A percentile compares a stretch with the other conserved stretches of the same genome.
Evolutionary conservation across 2,113 vertebrate genomes (phyloP).

Genomic region (Microtus montanus): DNA sequence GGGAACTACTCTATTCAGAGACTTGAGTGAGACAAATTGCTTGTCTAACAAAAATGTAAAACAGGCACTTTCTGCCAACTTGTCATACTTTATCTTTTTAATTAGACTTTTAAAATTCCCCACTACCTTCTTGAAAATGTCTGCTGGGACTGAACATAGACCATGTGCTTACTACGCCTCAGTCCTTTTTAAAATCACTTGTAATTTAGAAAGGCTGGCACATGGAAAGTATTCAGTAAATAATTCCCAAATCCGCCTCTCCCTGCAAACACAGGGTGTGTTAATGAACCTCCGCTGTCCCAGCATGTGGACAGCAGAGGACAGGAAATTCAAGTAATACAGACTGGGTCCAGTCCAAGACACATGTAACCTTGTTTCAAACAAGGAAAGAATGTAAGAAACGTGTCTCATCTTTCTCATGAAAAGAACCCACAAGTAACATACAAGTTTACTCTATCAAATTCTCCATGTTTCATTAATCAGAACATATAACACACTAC

Average conservation of each 20-base stretch:
- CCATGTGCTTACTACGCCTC: not conserved
- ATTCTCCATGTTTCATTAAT: slow-evolving; percentile 14
- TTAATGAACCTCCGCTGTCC: not conserved
- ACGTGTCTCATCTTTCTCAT: not conserved
- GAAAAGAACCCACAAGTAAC: slow-evolving; percentile 7
- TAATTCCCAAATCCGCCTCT: not conserved
- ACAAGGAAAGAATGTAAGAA: not conserved
- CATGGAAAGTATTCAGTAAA: not conserved
- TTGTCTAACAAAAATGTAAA: slow-evolving; percentile 23
- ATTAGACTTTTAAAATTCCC: not conserved
- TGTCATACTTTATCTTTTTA: slow-evolving; percentile 2
- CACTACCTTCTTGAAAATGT: not conserved
- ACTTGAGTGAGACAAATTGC: not conserved
- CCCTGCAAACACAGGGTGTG: not conserved
- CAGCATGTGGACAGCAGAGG: not conserved
- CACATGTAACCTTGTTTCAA: not conserved
- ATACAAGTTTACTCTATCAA: slow-evolving; percentile 2
- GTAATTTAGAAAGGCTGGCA: slow-evolving; percentile 19
- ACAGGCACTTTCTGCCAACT: not conserved
- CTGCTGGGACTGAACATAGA: not conserved
- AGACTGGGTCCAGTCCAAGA: not conserved
- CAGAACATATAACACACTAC: slow-evolving; percentile 81
- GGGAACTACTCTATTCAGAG: not conserved
- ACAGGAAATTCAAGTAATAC: not conserved
- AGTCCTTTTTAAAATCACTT: slow-evolving; percentile 1